Conservation (phyloP, 2,888 invertebrate genomes). For the Autographa gamma region DNA sequence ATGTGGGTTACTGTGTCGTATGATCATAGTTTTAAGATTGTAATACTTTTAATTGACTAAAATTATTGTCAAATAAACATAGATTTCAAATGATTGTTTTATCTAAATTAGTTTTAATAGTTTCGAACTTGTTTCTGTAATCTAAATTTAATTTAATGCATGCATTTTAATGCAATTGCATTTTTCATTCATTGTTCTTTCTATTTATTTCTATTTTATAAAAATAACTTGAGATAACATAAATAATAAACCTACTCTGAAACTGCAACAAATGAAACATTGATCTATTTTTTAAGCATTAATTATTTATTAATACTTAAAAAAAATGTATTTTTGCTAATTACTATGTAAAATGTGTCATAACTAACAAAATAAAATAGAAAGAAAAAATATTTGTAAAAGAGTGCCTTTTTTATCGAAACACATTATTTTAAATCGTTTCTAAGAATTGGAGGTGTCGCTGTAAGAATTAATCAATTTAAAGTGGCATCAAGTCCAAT, state of each 20-base stretch:
- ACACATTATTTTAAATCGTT: conserved; percentile 59
- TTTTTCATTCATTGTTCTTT: neutral
- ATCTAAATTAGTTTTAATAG: neutral
- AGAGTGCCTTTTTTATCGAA: conserved; percentile 16
- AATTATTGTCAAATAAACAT: neutral
- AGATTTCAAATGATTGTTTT: neutral
- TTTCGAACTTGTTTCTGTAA: neutral
- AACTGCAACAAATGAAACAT: too few species aligned
- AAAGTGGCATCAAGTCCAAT: conserved; percentile 85
- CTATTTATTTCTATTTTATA: neutral
- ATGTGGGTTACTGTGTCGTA: conserved; percentile 6
- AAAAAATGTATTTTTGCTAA: too few species aligned
- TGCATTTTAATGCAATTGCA: too few species aligned
- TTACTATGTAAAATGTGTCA: neutral
- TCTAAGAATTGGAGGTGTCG: conserved; percentile 78
- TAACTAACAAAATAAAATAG: neutral
- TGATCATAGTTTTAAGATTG: conserved; percentile 3
- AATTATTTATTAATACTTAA: too few species aligned
- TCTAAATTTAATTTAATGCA: too few species aligned
- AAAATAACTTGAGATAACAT: too few species aligned
- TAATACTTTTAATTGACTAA: neutral
- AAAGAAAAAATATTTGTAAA: conserved; percentile 2
- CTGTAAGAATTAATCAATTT: conserved; percentile 85
- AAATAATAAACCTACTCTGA: too few species aligned
- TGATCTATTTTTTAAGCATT: too few species aligned